Evolutionary conservation across 2,113 vertebrate genomes (phyloP).

Genomic region (Podilymbus podiceps): DNA sequence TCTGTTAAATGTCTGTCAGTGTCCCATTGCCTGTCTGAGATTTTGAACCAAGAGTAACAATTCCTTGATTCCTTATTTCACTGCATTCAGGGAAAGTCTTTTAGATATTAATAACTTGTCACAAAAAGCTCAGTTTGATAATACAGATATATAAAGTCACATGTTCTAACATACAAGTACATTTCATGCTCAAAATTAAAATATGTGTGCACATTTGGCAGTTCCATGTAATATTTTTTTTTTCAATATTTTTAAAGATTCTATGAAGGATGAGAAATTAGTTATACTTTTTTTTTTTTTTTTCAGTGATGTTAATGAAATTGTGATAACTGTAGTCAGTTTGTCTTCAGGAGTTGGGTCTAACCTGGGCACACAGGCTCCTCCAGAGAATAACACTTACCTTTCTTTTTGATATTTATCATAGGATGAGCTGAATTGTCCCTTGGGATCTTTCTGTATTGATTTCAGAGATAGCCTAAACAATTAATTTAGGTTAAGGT

Average conservation of each 20-base stretch:
- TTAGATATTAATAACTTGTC: slow-evolving; percentile 64
- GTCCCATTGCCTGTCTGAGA: slow-evolving; percentile 17
- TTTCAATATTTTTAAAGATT: slow-evolving; percentile 39
- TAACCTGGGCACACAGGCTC: not conserved
- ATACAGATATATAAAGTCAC: slow-evolving; percentile 46
- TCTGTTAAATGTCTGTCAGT: slow-evolving; percentile 11
- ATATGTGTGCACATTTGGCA: not conserved
- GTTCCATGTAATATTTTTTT: not conserved
- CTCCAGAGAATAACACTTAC: not conserved
- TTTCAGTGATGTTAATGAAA: not conserved
- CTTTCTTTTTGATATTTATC: not conserved
- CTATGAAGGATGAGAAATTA: not conserved
- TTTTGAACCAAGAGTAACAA: not conserved
- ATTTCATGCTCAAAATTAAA: slow-evolving; percentile 22
- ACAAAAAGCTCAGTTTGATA: slow-evolving; percentile 33
- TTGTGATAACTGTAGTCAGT: not conserved
- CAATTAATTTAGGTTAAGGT: not conserved
- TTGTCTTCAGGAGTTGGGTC: not conserved
- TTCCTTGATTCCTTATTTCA: not conserved
- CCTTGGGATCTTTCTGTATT: not conserved
- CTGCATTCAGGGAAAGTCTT: slow-evolving; percentile 30
- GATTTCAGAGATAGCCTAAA: slow-evolving; percentile 18
- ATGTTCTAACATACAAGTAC: not conserved
- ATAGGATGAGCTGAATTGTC: not conserved
- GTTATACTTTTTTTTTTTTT: not conserved